Conservation (phyloP, 2,888 invertebrate genomes). For the Caenorhabditis imperialis region DNA sequence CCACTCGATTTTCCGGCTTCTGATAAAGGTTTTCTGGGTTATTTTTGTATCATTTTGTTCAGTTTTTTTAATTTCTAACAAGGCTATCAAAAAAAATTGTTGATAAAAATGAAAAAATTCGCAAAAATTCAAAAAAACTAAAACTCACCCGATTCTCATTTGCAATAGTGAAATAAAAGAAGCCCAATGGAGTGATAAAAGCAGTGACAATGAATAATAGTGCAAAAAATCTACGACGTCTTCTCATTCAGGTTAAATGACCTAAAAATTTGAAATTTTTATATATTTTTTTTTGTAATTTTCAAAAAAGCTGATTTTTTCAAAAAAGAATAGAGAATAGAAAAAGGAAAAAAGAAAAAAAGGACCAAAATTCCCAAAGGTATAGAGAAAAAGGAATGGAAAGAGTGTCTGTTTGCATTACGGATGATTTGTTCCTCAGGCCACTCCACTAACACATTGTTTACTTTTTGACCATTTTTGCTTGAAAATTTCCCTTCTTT, state of each 20-base stretch:
- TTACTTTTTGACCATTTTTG: no score
- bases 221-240: conserved; percentile 28
- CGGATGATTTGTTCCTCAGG: conserved; percentile 34
- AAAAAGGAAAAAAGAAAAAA: background rate
- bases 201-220: conserved; percentile 32
- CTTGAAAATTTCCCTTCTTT: no score
- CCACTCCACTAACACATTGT: conserved; percentile 11
- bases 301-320: background rate
- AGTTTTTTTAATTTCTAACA: no score
- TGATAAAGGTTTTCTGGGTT: no score
- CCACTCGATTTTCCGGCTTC: no score
- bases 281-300: background rate
- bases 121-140: no score
- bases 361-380: conserved; percentile 46
- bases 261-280: conserved; percentile 7
- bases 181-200: conserved; percentile 27
- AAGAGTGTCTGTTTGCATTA: conserved; percentile 33
- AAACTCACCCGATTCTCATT: conserved; percentile 20
- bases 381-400: conserved; percentile 12
- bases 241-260: conserved; percentile 30
- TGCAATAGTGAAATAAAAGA: conserved; percentile 30
- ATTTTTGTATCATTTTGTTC: no score
- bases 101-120: conserved; percentile 6
- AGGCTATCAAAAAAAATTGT: no score
- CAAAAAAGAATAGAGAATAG: conserved; percentile 1